These are phyloP conservation scores for Catharus bicknelli DNA, from an alignment of 2,113 vertebrate species.

Conservation along the genomic window DNA sequence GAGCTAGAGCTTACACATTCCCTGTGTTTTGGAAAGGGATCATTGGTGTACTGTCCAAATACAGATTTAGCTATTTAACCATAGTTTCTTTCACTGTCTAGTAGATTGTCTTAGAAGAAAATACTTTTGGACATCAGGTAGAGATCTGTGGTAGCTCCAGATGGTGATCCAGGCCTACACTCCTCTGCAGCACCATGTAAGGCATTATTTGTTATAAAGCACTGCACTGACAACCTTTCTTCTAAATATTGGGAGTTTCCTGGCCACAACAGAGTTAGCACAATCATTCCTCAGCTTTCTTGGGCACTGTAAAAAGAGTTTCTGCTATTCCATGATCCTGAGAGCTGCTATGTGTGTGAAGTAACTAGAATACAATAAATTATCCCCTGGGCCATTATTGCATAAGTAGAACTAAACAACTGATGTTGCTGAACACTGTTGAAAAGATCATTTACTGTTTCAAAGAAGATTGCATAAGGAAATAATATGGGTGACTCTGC, in stretches of 20 bases:
- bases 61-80: neutral
- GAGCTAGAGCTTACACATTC: neutral
- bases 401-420: neutral
- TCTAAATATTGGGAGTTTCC: neutral
- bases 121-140: neutral
- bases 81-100: neutral
- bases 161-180: neutral
- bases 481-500: neutral
- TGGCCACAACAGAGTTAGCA: neutral
- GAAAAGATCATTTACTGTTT: neutral
- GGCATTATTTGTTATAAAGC: neutral
- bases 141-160: neutral
- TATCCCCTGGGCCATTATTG: neutral
- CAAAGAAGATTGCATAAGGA: neutral
- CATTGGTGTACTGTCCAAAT: neutral
- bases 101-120: neutral
- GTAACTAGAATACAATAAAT: neutral
- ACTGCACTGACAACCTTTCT: neutral
- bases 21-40: neutral
- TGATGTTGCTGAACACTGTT: neutral
- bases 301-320: neutral
- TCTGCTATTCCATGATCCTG: neutral
- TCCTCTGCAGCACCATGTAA: neutral
- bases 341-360: neutral
- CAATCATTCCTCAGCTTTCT: neutral